These are phyloP conservation scores for Drosophila varians DNA, from an alignment of 1,140 invertebrate species.

Conservation along the genomic window DNA sequence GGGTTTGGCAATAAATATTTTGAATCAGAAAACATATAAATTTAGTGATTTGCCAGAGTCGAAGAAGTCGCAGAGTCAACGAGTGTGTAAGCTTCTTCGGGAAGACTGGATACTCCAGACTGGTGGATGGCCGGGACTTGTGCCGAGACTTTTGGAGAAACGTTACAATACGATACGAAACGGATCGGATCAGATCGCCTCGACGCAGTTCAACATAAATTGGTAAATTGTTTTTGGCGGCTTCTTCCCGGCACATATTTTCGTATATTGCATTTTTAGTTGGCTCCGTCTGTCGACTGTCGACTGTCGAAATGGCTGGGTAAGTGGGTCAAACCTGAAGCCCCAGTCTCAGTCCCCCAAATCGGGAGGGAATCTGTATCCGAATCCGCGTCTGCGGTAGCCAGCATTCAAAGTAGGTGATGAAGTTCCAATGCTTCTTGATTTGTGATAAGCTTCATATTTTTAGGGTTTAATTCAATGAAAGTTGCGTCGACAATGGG, in stretches of 20 bases:
- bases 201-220: slow-evolving; percentile 76
- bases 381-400: slow-evolving; percentile 58
- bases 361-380: not conserved
- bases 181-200: slow-evolving; percentile 30
- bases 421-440: slow-evolving; percentile 79
- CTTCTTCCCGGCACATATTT: slow-evolving; percentile 64
- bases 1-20: slow-evolving; percentile 83
- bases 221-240: slow-evolving; percentile 83
- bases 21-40: slow-evolving; percentile 83
- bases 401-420: slow-evolving; percentile 82
- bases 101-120: not conserved
- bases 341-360: not conserved
- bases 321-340: slow-evolving; percentile 48
- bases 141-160: slow-evolving; percentile 6
- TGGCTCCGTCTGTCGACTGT: slow-evolving; percentile 38
- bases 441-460: slow-evolving; percentile 83
- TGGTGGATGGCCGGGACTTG: not conserved
- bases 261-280: slow-evolving; percentile 76
- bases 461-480: slow-evolving; percentile 82
- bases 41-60: slow-evolving; percentile 80
- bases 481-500: slow-evolving; percentile 73
- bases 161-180: slow-evolving; percentile 20
- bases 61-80: slow-evolving; percentile 26
- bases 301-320: not conserved
- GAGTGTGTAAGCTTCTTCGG: slow-evolving; percentile 38